These are phyloP conservation scores for Moxostoma hubbsi DNA, from an alignment of 2,797 vertebrate species.

Conservation along the genomic window DNA sequence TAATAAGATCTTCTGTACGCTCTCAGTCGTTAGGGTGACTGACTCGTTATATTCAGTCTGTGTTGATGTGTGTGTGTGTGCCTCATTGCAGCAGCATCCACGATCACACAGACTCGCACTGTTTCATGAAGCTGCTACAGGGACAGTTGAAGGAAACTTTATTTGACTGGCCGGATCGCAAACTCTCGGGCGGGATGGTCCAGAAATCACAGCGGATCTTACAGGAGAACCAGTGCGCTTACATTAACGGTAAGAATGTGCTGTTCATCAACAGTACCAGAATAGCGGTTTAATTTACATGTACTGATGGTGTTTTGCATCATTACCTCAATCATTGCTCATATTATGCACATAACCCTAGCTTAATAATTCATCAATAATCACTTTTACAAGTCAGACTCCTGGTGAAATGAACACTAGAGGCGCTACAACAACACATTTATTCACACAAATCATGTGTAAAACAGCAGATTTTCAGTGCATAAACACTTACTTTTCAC, in stretches of 20 bases:
- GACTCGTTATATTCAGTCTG: too few relatives aligned
- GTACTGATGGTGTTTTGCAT: background rate
- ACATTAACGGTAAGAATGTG: constrained; percentile 87
- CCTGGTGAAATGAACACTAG: too few relatives aligned
- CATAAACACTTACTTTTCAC: too few relatives aligned
- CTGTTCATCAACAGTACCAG: constrained; percentile 52
- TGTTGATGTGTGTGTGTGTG: constrained; percentile 53
- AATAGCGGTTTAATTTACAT: background rate
- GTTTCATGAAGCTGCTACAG: constrained; percentile 97
- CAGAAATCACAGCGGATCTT: constrained; percentile 90
- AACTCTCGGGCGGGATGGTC: constrained; percentile 81
- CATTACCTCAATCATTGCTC: too few relatives aligned
- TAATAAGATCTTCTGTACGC: too few relatives aligned
- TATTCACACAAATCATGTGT: too few relatives aligned
- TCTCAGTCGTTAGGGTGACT: too few relatives aligned
- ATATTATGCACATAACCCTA: too few relatives aligned
- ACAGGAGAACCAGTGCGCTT: constrained; percentile 90
- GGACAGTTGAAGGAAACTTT: constrained; percentile 95
- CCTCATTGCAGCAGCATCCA: constrained; percentile 91
- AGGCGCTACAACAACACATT: too few relatives aligned
- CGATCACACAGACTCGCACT: constrained; percentile 95
- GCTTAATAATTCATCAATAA: too few relatives aligned
- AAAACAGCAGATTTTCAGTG: too few relatives aligned
- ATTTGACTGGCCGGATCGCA: constrained; percentile 89
- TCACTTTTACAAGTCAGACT: too few relatives aligned